Conservation (phyloP, 2,113 vertebrate genomes). For the Noctilio leporinus region DNA sequence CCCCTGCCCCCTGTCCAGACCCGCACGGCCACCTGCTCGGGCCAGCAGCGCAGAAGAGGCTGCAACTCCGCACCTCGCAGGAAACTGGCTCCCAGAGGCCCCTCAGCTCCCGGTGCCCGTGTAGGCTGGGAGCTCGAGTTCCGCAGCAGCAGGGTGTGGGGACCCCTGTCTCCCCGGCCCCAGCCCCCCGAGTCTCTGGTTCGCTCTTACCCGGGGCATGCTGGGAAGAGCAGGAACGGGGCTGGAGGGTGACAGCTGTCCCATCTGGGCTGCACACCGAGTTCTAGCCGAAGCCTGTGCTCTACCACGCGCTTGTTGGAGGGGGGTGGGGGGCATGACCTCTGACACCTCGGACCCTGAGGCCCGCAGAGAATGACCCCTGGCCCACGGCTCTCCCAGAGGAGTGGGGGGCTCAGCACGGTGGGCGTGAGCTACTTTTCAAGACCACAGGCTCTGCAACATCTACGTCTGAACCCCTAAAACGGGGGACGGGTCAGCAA, state of each 20-base stretch:
- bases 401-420: not conserved
- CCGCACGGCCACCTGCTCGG: fast-evolving
- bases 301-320: not conserved
- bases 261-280: not conserved
- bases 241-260: not conserved
- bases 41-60: too few species aligned
- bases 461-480: not conserved
- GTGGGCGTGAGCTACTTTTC: not conserved
- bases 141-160: not conserved
- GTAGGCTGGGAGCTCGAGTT: not conserved
- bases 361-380: fast-evolving
- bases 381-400: not conserved
- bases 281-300: not conserved
- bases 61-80: too few species aligned
- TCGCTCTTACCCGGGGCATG: not conserved
- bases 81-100: not conserved
- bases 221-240: not conserved
- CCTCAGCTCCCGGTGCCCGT: fast-evolving
- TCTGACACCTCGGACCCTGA: not conserved
- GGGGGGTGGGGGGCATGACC: too few species aligned
- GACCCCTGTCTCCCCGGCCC: too few species aligned
- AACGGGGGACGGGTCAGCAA: not conserved
- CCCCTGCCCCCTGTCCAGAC: fast-evolving
- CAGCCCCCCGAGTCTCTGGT: not conserved
- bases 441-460: not conserved